Conservation (phyloP, 2,888 invertebrate species). For the Patella ulyssiponensis region DNA sequence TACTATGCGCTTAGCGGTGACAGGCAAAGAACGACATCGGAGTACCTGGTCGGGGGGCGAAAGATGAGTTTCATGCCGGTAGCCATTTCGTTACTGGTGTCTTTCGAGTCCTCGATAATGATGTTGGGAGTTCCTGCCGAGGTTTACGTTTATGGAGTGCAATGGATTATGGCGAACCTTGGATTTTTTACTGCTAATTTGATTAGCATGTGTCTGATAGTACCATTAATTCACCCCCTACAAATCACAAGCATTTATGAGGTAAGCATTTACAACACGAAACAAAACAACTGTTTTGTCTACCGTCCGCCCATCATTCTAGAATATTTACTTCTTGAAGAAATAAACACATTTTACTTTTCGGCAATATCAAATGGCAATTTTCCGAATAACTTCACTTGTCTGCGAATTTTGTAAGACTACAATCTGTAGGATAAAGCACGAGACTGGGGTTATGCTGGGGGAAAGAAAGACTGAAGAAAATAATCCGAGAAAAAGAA, state of each 20-base stretch:
- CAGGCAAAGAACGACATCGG: constrained; percentile 41
- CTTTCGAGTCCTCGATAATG: constrained; percentile 62
- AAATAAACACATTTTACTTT: too few species aligned
- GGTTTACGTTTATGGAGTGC: constrained; percentile 53
- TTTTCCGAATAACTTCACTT: too few species aligned
- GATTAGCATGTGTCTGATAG: constrained; percentile 44
- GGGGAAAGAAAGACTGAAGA: too few species aligned
- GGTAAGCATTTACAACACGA: constrained; percentile 31
- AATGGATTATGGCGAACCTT: constrained; percentile 40
- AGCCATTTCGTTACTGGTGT: constrained; percentile 56
- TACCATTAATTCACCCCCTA: constrained; percentile 51
- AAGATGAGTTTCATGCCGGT: constrained; percentile 52
- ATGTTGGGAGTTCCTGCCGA: constrained; percentile 59
- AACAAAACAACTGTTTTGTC: too few species aligned
- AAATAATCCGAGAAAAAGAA: too few species aligned
- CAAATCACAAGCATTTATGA: constrained; percentile 58
- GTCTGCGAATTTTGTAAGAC: too few species aligned
- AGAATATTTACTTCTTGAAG: too few species aligned
- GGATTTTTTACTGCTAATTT: constrained; percentile 47
- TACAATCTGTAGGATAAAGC: too few species aligned
- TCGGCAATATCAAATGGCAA: too few species aligned
- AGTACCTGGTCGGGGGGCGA: constrained; percentile 54
- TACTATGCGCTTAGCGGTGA: constrained; percentile 42
- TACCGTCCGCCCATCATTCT: too few species aligned
- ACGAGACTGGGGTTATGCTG: too few species aligned